Conservation (phyloP, 37 sponge, comb jelly and placozoan species). For the Corticium candelabrum region DNA sequence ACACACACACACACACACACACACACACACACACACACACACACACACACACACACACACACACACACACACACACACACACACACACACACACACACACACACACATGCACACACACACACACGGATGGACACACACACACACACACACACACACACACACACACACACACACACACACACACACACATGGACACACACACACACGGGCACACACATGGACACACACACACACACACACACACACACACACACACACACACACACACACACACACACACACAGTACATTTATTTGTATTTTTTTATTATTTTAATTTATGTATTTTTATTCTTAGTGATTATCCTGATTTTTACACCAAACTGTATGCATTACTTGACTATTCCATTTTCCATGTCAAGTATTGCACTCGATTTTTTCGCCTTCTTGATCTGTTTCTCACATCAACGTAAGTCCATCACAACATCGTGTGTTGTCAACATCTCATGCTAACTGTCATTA, state of each 20-base stretch:
- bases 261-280: neutral
- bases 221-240: too few species aligned
- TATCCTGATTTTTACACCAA: constrained; percentile 86
- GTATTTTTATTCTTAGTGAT: constrained; percentile 55
- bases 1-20: constrained; percentile 5
- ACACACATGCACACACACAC: neutral
- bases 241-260: neutral
- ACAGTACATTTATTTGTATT: too few species aligned
- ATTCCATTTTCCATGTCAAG: constrained; percentile 49
- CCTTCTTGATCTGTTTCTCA: constrained; percentile 78
- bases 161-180: constrained; percentile 5
- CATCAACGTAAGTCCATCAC: constrained; percentile 44
- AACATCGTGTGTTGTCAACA: neutral
- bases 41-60: constrained; percentile 5
- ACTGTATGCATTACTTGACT: constrained; percentile 62
- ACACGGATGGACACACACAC: too few species aligned
- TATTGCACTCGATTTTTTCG: constrained; percentile 69
- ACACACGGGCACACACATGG: too few species aligned
- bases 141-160: constrained; percentile 5
- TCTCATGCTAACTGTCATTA: neutral
- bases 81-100: constrained; percentile 5
- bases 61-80: constrained; percentile 5
- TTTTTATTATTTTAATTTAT: neutral
- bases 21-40: constrained; percentile 5
- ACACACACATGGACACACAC: too few species aligned